Conservation (phyloP, 2,888 invertebrate genomes). For the Chymomyza amoena region DNA sequence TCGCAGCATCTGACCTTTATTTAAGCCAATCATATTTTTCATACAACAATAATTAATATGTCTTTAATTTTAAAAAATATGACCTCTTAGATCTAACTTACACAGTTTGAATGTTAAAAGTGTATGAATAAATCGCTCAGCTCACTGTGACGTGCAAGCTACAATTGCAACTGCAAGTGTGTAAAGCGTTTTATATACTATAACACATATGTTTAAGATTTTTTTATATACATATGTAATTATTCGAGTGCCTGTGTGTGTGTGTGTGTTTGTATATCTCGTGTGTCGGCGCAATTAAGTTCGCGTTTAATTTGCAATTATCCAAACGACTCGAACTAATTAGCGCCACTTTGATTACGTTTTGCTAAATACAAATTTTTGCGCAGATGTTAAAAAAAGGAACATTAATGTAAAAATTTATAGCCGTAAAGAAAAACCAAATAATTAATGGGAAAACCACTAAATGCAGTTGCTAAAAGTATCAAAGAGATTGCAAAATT, state of each 20-base stretch:
- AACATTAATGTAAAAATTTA: slow-evolving; percentile 23
- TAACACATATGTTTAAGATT: not conserved
- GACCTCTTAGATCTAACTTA: too few relatives aligned
- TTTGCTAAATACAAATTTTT: slow-evolving; percentile 48
- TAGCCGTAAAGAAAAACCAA: slow-evolving; percentile 22
- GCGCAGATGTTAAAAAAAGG: slow-evolving; percentile 6
- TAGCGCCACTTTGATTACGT: slow-evolving; percentile 73
- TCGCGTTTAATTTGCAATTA: slow-evolving; percentile 74
- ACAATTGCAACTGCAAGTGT: not conserved
- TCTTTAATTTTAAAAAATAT: too few relatives aligned
- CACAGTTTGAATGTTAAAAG: too few relatives aligned
- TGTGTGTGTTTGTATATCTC: slow-evolving; percentile 44
- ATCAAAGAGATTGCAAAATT: not conserved
- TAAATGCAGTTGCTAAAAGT: not conserved
- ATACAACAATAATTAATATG: too few relatives aligned
- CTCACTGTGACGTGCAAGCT: not conserved
- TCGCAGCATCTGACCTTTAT: too few relatives aligned
- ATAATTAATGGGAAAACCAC: slow-evolving; percentile 2
- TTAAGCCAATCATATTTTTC: too few relatives aligned
- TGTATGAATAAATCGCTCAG: not conserved
- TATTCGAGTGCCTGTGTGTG: slow-evolving; percentile 12
- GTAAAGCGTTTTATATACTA: too few relatives aligned
- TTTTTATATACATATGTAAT: not conserved
- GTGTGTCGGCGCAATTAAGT: slow-evolving; percentile 71
- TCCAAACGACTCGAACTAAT: slow-evolving; percentile 73